Evolutionary conservation across 2,797 vertebrate genomes (phyloP).

Genomic region (Galaxias olidus): DNA sequence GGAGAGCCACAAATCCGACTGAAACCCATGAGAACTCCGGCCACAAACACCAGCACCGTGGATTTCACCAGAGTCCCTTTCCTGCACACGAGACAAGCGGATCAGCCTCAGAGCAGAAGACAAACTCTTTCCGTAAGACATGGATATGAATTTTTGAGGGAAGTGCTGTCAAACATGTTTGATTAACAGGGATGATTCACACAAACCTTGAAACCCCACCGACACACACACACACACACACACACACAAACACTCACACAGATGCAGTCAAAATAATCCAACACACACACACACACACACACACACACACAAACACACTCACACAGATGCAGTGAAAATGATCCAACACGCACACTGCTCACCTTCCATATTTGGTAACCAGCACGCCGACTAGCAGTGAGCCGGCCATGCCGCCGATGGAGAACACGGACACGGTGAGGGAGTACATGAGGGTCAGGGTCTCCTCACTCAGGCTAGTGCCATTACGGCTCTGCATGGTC

Average conservation of each 20-base stretch:
- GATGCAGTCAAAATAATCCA: background rate
- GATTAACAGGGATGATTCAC: too few relatives aligned
- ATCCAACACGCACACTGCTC: slow-evolving; percentile 14
- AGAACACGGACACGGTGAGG: slow-evolving; percentile 86
- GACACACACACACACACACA: background rate
- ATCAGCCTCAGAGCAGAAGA: slow-evolving; percentile 20
- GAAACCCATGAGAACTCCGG: slow-evolving; percentile 80
- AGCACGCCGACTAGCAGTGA: slow-evolving; percentile 81
- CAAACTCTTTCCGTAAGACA: too few relatives aligned
- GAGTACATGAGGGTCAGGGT: slow-evolving; percentile 82
- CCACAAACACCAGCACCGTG: slow-evolving; percentile 81
- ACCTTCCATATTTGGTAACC: slow-evolving; percentile 86
- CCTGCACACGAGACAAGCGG: slow-evolving; percentile 60
- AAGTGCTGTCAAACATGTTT: too few relatives aligned
- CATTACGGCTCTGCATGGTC: slow-evolving; percentile 69
- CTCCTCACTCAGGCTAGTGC: slow-evolving; percentile 56
- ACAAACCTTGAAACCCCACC: background rate
- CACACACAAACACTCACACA: background rate
- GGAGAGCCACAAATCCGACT: slow-evolving; percentile 76
- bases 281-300: background rate
- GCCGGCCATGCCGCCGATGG: slow-evolving; percentile 83
- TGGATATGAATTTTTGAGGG: too few relatives aligned
- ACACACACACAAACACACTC: background rate
- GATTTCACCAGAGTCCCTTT: slow-evolving; percentile 82
- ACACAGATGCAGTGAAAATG: background rate